Evolutionary conservation across 1,140 invertebrate species (phyloP).

Genomic region (Ips typographus): DNA sequence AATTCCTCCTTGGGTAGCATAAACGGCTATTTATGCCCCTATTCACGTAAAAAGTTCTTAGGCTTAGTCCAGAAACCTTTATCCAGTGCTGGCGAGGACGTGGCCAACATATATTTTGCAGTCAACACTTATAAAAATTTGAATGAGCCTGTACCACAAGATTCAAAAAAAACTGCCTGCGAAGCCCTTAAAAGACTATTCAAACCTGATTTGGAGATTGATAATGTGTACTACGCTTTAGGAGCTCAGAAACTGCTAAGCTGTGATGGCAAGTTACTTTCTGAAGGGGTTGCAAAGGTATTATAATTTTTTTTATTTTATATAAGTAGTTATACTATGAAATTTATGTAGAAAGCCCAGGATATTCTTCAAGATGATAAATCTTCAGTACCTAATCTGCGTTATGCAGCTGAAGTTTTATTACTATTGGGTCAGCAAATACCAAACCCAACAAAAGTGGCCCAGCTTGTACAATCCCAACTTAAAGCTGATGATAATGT

Average conservation of each 20-base stretch:
- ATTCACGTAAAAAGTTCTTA: slow-evolving; percentile 42
- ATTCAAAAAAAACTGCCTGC: slow-evolving; percentile 39
- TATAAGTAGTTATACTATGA: slow-evolving; percentile 2
- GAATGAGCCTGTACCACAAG: slow-evolving; percentile 35
- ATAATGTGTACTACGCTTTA: slow-evolving; percentile 42
- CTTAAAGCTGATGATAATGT: slow-evolving; percentile 50
- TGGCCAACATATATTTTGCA: slow-evolving; percentile 41
- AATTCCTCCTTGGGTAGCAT: slow-evolving; percentile 37
- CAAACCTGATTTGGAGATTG: slow-evolving; percentile 37
- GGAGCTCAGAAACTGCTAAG: slow-evolving; percentile 40
- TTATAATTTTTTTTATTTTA: slow-evolving; percentile 10
- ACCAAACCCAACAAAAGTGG: slow-evolving; percentile 44
- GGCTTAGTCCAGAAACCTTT: slow-evolving; percentile 37
- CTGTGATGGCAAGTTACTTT: slow-evolving; percentile 45
- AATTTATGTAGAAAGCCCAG: slow-evolving; percentile 41
- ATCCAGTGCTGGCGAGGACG: slow-evolving; percentile 36
- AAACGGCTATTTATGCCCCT: slow-evolving; percentile 43
- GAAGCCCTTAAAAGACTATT: slow-evolving; percentile 37
- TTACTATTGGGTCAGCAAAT: slow-evolving; percentile 41
- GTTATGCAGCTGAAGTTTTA: slow-evolving; percentile 47
- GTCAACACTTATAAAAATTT: slow-evolving; percentile 43
- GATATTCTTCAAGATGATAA: slow-evolving; percentile 42
- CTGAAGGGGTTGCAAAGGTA: slow-evolving; percentile 44
- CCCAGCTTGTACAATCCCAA: slow-evolving; percentile 42
- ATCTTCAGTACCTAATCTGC: slow-evolving; percentile 41